phyloP scores from a whole-genome alignment of 2,113 vertebrate species.

The Ellobius talpinus region DNA sequence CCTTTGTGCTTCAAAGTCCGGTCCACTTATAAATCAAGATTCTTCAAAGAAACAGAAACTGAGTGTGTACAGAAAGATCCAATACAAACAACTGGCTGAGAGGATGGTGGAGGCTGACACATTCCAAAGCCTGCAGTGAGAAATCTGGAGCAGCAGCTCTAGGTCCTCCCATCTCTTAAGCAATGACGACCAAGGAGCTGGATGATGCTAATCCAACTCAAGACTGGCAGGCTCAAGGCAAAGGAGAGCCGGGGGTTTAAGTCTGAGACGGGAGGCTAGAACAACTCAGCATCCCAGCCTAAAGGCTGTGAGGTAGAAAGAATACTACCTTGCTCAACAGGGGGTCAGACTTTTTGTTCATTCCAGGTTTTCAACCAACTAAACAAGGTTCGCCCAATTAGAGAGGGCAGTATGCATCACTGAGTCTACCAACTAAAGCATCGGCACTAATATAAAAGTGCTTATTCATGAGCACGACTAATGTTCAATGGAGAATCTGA shows the following conservation, averaged over 20 bases:
- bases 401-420: too few relatives aligned
- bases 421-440: background rate
- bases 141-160: background rate
- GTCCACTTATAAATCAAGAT: background rate
- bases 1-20: background rate
- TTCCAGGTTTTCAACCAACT: background rate
- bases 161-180: background rate
- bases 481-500: background rate
- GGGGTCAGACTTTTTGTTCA: background rate
- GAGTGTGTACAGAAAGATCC: background rate
- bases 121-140: background rate
- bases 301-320: background rate
- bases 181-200: background rate
- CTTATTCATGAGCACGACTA: background rate
- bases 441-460: background rate
- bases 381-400: background rate
- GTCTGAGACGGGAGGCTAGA: background rate
- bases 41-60: background rate
- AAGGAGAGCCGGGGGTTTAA: background rate
- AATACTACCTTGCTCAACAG: background rate
- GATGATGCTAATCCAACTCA: background rate
- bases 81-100: background rate
- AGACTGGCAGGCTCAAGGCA: background rate
- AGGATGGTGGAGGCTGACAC: background rate
- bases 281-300: background rate